Conservation (phyloP, 1,140 invertebrate species). For the Bombus sylvicola region DNA sequence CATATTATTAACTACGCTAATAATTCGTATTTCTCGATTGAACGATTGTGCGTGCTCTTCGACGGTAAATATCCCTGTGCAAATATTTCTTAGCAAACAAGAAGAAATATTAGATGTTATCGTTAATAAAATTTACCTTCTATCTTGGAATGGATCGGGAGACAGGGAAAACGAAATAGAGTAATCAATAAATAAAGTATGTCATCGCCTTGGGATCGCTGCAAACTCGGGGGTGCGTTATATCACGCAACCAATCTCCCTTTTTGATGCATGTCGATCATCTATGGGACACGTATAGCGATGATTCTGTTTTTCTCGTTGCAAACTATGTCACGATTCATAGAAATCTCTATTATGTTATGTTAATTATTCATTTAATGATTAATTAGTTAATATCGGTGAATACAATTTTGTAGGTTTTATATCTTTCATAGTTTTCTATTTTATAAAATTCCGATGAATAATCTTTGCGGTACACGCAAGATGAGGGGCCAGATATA, state of each 20-base stretch:
- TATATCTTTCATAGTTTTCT: too few relatives aligned
- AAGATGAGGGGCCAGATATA: too few relatives aligned
- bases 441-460: too few relatives aligned
- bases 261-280: background rate
- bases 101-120: constrained; percentile 14
- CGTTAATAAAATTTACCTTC: constrained; percentile 21
- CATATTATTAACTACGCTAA: background rate
- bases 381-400: too few relatives aligned
- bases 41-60: background rate
- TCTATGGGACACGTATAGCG: too few relatives aligned
- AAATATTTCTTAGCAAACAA: constrained; percentile 5
- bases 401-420: too few relatives aligned
- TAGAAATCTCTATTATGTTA: too few relatives aligned
- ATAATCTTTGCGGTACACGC: too few relatives aligned
- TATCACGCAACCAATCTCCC: background rate
- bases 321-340: too few relatives aligned
- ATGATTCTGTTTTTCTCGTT: too few relatives aligned
- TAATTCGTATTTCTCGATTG: constrained; percentile 14
- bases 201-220: background rate
- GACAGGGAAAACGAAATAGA: background rate
- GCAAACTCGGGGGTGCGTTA: background rate
- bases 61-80: background rate
- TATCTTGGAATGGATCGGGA: background rate
- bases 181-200: constrained; percentile 1
- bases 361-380: too few relatives aligned